These are phyloP conservation scores for Amphipyra tragopoginis DNA, from an alignment of 2,888 invertebrate genomes.

Conservation along the genomic window DNA sequence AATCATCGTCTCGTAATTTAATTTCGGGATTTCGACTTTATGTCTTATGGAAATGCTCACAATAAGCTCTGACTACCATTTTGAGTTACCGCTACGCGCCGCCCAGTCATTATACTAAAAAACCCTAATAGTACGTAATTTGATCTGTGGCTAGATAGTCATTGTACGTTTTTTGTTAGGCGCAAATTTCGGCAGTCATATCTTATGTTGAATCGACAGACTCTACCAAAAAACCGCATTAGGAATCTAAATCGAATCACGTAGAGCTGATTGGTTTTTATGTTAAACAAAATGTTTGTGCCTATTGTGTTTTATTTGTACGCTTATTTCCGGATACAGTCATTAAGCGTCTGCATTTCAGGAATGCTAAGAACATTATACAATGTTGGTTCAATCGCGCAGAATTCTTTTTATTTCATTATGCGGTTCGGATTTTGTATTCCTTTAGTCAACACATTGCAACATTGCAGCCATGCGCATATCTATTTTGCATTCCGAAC, in stretches of 20 bases:
- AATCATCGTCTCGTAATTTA: conserved; percentile 53
- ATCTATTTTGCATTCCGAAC: conserved; percentile 47
- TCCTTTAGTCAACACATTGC: conserved; percentile 23
- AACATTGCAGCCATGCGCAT: conserved; percentile 27
- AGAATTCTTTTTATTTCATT: conserved; percentile 10
- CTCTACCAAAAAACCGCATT: conserved; percentile 72
- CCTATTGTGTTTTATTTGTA: conserved; percentile 31
- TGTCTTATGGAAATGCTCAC: conserved; percentile 57
- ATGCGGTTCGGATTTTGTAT: conserved; percentile 12
- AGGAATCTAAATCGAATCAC: conserved; percentile 84
- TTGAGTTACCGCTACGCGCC: conserved; percentile 65
- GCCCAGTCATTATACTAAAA: conserved; percentile 65
- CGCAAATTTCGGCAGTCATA: conserved; percentile 71
- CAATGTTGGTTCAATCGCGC: neutral
- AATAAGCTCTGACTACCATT: conserved; percentile 59
- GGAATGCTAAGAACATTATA: conserved; percentile 1
- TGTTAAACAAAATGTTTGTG: conserved; percentile 71
- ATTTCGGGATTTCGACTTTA: conserved; percentile 59
- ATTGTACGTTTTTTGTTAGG: conserved; percentile 75
- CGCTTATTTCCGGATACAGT: conserved; percentile 30
- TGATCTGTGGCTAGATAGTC: conserved; percentile 72
- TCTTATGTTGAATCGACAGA: conserved; percentile 68
- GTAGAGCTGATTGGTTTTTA: conserved; percentile 78
- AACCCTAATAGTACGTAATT: conserved; percentile 69
- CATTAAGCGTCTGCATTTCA: conserved; percentile 6